A percentile compares a stretch with the other conserved stretches of the same genome.
Evolutionary conservation across 2,888 invertebrate species (phyloP).

Genomic region (Tachystola acroxantha): DNA sequence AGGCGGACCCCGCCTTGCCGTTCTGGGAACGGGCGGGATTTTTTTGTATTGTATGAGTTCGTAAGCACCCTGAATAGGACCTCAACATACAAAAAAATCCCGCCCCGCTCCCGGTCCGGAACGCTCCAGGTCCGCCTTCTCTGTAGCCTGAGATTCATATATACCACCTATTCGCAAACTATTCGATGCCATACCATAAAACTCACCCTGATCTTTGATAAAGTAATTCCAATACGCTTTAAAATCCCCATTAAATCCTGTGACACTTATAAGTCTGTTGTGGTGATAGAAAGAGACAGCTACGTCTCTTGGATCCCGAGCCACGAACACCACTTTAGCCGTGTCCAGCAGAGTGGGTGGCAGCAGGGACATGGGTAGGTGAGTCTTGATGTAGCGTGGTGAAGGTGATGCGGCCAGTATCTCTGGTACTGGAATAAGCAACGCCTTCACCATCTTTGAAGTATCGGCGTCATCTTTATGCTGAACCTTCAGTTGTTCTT

Average conservation of each 20-base stretch:
- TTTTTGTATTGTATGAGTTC: too few species aligned
- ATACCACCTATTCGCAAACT: too few species aligned
- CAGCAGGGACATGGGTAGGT: conserved; percentile 66
- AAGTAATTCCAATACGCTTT: background rate
- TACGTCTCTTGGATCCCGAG: conserved; percentile 21
- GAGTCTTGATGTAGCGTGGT: conserved; percentile 71
- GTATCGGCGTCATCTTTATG: background rate
- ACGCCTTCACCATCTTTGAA: background rate
- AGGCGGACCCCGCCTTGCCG: too few species aligned
- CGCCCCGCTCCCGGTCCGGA: too few species aligned
- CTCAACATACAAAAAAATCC: background rate
- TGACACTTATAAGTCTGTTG: background rate
- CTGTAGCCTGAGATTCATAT: too few species aligned
- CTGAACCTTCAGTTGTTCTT: background rate
- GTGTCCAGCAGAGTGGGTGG: conserved; percentile 37
- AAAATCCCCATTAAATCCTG: background rate
- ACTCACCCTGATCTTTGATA: background rate
- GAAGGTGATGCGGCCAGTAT: conserved; percentile 18
- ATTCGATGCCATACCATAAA: too few species aligned
- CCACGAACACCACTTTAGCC: conserved; percentile 71
- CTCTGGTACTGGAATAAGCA: background rate
- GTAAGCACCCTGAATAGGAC: background rate
- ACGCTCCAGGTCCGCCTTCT: too few species aligned
- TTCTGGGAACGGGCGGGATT: too few species aligned
- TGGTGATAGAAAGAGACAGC: conserved; percentile 80